These are phyloP conservation scores for Macropus fuliginosus DNA, from an alignment of 2,797 vertebrate species.

Conservation along the genomic window DNA sequence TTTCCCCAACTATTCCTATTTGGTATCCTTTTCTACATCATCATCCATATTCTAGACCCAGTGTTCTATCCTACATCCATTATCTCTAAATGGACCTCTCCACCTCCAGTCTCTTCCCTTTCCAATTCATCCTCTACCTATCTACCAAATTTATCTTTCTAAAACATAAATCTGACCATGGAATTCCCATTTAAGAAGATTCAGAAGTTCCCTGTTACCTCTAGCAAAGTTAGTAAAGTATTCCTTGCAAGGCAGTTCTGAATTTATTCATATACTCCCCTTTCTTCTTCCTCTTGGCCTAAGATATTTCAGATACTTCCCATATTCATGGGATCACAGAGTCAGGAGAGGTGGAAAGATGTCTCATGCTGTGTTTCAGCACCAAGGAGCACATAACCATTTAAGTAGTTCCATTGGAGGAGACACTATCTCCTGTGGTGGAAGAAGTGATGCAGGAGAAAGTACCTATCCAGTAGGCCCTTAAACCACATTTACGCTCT, in stretches of 20 bases:
- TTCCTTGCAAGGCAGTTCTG: background rate
- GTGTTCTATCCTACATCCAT: background rate
- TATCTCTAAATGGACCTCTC: background rate
- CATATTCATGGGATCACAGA: background rate
- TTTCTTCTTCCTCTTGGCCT: background rate
- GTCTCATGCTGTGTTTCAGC: background rate
- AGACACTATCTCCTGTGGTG: background rate
- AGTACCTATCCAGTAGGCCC: background rate
- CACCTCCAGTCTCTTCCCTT: background rate
- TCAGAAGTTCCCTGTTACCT: background rate
- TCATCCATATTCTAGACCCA: background rate
- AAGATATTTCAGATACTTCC: background rate
- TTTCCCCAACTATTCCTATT: background rate
- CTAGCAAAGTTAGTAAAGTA: background rate
- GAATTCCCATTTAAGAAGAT: background rate
- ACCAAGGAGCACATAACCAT: background rate
- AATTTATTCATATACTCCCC: background rate
- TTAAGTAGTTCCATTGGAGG: background rate
- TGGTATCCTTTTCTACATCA: background rate
- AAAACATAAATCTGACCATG: background rate
- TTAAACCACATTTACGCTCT: background rate
- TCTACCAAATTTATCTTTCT: background rate
- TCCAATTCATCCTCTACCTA: background rate
- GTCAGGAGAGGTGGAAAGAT: background rate
- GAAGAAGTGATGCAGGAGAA: background rate